Base-by-base conservation (phyloP, 2,797 vertebrate genomes). In the Galago senegalensis region DNA sequence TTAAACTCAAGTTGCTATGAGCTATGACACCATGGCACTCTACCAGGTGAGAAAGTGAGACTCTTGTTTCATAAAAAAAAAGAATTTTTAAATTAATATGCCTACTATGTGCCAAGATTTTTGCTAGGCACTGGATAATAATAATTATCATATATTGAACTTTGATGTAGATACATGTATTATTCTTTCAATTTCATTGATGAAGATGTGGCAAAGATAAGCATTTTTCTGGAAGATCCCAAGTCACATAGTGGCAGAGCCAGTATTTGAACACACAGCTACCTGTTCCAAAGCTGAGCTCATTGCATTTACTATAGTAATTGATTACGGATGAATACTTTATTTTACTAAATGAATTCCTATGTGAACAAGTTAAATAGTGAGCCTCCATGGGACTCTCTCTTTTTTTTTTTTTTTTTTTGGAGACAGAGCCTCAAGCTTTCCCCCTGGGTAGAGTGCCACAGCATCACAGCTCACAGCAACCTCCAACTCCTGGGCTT, bases 111-210 rank as follows among this genome's bases (percentile, higher is more conserved):
- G 25, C 61, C 49, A 81, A 29, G 18, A 67, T 60, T 90, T 91
- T 37, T 58, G 49, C 37, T 75, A 82, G 58, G 58, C 73, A 82
- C 20, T 37, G 37, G 20, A 34, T 69, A 76, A 49, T 37, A 61
- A 70, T 67, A 81, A 31, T 75, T 31, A 37, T 40, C 18, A 46
- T 43, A 82, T 91, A 83, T 37, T 58, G 31, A 89, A 80, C 37
- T 80, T 86, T 60, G 65, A 65, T 65, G 18, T 60, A 58, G 46
- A 5, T 93, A 53, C 4, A 53, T 53, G 49, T 53, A 25, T 65
- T 75, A 80, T 65, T 89, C 56, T 89, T 84, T 70, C 79, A 6
- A 40, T 79, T 89, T 93, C 65, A 72, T 40, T 72, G 31, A 88
- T 72, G 56, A 79, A 72, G 56, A 89, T 58, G 43, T 21, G 80